Conservation (phyloP, 2,888 invertebrate species). For the Stenolophus ochropezus region DNA sequence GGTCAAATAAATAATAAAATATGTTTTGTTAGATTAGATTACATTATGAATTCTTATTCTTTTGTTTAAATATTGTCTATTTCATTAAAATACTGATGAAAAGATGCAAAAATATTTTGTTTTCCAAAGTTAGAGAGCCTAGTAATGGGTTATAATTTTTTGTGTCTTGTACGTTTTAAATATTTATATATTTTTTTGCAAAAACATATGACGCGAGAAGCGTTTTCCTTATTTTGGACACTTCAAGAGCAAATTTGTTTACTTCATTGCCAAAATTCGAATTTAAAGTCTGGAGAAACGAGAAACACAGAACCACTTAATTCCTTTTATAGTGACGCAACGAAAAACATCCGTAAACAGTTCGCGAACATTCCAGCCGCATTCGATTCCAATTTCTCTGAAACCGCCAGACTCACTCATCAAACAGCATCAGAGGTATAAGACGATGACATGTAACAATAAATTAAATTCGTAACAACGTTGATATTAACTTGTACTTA, state of each 20-base stretch:
- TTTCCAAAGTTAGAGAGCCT: no score
- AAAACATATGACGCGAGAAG: conserved; percentile 12
- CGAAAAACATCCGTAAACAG: conserved; percentile 34
- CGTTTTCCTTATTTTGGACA: neutral
- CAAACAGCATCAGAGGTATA: neutral
- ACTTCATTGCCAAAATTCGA: neutral
- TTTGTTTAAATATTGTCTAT: no score
- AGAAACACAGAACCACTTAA: neutral
- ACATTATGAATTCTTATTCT: no score
- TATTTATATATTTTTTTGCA: neutral
- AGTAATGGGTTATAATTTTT: no score
- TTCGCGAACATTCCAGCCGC: conserved; percentile 14
- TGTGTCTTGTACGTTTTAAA: no score
- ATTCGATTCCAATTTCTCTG: conserved; percentile 23
- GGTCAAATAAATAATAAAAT: no score
- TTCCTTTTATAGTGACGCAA: conserved; percentile 39
- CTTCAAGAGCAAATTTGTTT: neutral
- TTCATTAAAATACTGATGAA: no score
- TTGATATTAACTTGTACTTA: no score
- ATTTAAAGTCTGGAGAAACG: neutral
- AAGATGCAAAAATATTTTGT: no score
- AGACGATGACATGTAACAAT: neutral
- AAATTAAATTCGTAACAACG: neutral
- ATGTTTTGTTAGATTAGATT: no score
- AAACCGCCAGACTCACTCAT: neutral